These are phyloP conservation scores for Loriculus beryllinus DNA, from an alignment of 2,797 vertebrate genomes.

Conservation along the genomic window DNA sequence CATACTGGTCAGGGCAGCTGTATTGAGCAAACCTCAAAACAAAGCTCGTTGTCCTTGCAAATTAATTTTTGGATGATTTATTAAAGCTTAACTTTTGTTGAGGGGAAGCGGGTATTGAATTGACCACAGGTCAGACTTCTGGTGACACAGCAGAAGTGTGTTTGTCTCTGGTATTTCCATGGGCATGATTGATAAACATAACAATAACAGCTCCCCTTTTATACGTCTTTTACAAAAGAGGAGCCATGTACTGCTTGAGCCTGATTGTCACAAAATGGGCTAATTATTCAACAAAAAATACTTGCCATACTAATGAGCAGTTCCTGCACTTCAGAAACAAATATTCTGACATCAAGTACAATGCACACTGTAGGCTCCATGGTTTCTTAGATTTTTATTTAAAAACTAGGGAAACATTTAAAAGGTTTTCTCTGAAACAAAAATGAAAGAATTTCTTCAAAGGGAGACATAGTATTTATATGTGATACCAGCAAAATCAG, in stretches of 20 bases:
- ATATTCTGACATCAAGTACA: background rate
- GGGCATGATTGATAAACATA: background rate
- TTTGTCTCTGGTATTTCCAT: background rate
- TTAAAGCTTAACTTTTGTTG: background rate
- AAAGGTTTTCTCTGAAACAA: background rate
- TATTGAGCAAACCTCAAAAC: background rate
- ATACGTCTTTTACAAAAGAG: background rate
- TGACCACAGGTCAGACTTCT: background rate
- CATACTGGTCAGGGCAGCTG: background rate
- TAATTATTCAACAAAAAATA: background rate
- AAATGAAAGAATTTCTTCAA: background rate
- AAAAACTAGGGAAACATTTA: background rate
- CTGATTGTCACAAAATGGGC: background rate
- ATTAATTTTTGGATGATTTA: background rate
- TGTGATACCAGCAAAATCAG: background rate
- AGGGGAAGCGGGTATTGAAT: background rate
- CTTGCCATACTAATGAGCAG: background rate
- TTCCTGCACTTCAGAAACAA: background rate
- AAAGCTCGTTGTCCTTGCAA: background rate
- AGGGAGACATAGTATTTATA: background rate
- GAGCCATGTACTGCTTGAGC: background rate
- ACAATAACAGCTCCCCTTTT: background rate
- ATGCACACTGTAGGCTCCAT: background rate
- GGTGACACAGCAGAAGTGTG: background rate
- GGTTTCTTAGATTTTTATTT: background rate